phyloP scores from a whole-genome alignment of 2,888 invertebrate genomes.

The Caenorhabditis plicata region DNA sequence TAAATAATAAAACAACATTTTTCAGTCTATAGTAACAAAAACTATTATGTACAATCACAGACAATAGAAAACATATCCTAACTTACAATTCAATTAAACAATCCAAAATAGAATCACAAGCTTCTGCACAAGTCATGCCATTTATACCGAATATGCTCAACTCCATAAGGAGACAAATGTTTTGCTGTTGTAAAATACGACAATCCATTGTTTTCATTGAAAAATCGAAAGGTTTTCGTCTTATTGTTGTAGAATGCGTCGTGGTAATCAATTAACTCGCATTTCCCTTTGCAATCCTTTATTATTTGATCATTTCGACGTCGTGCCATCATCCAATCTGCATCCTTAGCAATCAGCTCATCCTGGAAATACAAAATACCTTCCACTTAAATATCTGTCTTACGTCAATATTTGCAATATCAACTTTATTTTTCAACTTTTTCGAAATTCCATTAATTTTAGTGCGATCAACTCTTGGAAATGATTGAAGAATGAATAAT shows the following conservation, averaged over 20 bases:
- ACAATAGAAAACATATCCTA: too few relatives aligned
- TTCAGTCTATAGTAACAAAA: too few relatives aligned
- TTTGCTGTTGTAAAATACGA: conserved; percentile 2
- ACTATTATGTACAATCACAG: too few relatives aligned
- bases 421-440: conserved; percentile 8
- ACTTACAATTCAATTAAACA: too few relatives aligned
- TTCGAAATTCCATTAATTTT: background rate
- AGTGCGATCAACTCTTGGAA: background rate
- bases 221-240: conserved; percentile 4
- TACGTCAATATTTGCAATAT: conserved; percentile 7
- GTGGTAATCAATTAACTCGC: conserved; percentile 15
- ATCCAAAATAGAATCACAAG: too few relatives aligned
- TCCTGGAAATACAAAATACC: conserved; percentile 5
- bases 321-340: conserved; percentile 12
- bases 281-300: conserved; percentile 14
- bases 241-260: conserved; percentile 3
- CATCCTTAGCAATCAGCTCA: conserved; percentile 1
- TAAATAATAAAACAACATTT: too few relatives aligned
- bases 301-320: conserved; percentile 7
- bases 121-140: too few relatives aligned
- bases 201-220: conserved; percentile 13
- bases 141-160: conserved; percentile 8
- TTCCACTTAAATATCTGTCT: background rate
- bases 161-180: conserved; percentile 15
- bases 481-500: background rate